Evolutionary conservation across 2,113 vertebrate genomes (phyloP).

Genomic region (Fulmarus glacialis): DNA sequence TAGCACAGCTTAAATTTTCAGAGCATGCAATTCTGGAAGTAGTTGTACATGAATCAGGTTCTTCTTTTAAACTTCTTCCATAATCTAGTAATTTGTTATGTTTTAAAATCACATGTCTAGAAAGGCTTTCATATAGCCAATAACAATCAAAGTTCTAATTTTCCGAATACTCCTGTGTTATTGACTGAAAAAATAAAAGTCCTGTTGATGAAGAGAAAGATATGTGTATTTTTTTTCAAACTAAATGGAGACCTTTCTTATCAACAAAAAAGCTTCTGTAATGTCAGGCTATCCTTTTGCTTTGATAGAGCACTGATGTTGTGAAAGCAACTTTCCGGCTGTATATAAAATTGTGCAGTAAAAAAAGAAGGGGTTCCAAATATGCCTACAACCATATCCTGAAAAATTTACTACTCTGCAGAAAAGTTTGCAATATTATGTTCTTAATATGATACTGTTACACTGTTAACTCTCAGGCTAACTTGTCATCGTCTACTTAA

Average conservation of each 20-base stretch:
- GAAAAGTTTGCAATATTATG: neutral
- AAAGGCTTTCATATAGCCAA: neutral
- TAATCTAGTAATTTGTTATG: neutral
- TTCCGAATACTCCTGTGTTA: neutral
- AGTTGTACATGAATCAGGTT: neutral
- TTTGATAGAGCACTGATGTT: neutral
- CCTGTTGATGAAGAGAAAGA: neutral
- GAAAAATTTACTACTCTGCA: neutral
- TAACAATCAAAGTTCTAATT: neutral
- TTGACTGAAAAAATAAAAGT: neutral
- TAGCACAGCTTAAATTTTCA: neutral
- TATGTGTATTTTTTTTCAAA: neutral
- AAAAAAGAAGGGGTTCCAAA: neutral
- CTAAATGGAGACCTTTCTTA: neutral
- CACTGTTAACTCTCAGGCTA: neutral
- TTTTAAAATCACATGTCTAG: neutral
- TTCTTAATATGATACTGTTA: neutral
- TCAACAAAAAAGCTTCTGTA: neutral
- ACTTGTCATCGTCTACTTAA: conserved; percentile 13
- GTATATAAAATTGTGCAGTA: neutral
- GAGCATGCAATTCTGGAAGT: neutral
- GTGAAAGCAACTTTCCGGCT: neutral
- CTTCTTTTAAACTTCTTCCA: neutral
- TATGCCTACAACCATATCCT: neutral
- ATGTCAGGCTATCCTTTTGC: neutral